phyloP scores from a whole-genome alignment of 2,113 vertebrate species.

The Alces alces region DNA sequence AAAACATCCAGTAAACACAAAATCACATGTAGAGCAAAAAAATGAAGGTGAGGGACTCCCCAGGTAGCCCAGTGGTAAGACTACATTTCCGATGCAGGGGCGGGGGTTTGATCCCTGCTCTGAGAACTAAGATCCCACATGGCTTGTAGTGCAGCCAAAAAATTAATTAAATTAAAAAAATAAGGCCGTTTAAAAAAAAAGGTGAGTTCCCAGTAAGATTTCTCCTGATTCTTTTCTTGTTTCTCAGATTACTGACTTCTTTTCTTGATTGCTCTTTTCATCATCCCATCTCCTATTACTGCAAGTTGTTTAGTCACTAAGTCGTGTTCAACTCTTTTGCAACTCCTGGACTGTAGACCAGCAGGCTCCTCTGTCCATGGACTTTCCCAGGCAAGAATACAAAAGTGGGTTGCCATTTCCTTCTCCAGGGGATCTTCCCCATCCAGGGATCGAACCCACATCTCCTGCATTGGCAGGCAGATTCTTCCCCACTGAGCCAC shows the following conservation, averaged over 20 bases:
- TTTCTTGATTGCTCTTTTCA: neutral
- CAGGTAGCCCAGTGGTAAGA: neutral
- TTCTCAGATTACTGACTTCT: neutral
- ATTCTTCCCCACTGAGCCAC: neutral
- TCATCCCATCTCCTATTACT: neutral
- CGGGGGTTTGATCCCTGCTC: neutral
- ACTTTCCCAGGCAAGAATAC: neutral
- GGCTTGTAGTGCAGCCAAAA: neutral
- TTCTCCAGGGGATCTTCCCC: neutral
- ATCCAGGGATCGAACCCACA: neutral
- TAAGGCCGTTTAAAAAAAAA: neutral
- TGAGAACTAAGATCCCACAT: neutral
- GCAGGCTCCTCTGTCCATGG: neutral
- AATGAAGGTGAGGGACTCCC: neutral
- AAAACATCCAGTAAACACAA: neutral
- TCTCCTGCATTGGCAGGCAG: neutral
- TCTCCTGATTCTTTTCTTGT: neutral
- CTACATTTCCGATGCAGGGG: neutral
- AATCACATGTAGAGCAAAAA: neutral
- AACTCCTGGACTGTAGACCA: neutral
- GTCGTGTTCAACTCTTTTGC: neutral
- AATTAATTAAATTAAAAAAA: neutral
- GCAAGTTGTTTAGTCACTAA: neutral
- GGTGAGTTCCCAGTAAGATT: neutral
- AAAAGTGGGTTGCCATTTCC: neutral